phyloP scores from a whole-genome alignment of 2,888 invertebrate species.

The Pterostichus niger region DNA sequence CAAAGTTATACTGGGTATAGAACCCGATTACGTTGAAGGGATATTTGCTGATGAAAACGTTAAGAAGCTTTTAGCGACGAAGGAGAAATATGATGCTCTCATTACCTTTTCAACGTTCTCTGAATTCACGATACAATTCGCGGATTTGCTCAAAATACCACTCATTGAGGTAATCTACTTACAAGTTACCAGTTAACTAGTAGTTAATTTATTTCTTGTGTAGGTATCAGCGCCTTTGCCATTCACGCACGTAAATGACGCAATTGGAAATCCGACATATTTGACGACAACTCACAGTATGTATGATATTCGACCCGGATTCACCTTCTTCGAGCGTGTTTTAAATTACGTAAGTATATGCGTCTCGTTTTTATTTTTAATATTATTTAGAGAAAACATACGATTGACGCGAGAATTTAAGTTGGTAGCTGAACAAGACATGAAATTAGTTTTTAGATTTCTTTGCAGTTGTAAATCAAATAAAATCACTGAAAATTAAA shows the following conservation, averaged over 20 bases:
- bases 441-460: no score
- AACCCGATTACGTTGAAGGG: slow-evolving; percentile 13
- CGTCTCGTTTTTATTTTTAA: not conserved
- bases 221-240: slow-evolving; percentile 55
- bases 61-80: slow-evolving; percentile 30
- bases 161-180: slow-evolving; percentile 53
- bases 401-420: no score
- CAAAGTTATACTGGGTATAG: slow-evolving; percentile 1
- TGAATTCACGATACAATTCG: slow-evolving; percentile 43
- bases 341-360: slow-evolving; percentile 40
- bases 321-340: slow-evolving; percentile 49
- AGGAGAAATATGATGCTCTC: slow-evolving; percentile 48
- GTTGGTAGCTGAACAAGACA: no score
- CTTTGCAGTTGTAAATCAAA: no score
- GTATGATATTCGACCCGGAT: not conserved
- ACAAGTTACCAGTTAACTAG: not conserved
- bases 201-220: slow-evolving; percentile 8
- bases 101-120: slow-evolving; percentile 58
- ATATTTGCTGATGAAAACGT: slow-evolving; percentile 46
- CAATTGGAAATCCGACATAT: slow-evolving; percentile 48
- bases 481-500: no score
- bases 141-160: slow-evolving; percentile 51
- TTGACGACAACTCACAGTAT: slow-evolving; percentile 33
- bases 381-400: no score
- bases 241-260: slow-evolving; percentile 40